phyloP scores from a whole-genome alignment of 2,888 invertebrate genomes.

The Trichacis sp. region DNA sequence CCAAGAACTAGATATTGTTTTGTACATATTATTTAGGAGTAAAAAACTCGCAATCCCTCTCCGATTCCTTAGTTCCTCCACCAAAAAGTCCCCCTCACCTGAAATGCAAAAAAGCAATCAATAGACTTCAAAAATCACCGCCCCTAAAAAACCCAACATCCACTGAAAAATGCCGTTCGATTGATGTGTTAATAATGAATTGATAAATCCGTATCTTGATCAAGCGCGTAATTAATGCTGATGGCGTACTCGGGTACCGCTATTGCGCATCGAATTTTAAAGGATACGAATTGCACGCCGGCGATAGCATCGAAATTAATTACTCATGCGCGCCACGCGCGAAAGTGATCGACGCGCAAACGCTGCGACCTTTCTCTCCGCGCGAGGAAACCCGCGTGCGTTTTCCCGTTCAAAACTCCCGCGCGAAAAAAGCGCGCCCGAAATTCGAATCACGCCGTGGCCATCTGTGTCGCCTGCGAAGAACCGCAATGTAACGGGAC shows the following conservation, averaged over 20 bases:
- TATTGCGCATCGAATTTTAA: slow-evolving; percentile 40
- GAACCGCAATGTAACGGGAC: slow-evolving; percentile 50
- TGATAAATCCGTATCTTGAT: slow-evolving; percentile 40
- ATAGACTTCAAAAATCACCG: too few species aligned
- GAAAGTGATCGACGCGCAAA: slow-evolving; percentile 25
- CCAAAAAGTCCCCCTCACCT: too few species aligned
- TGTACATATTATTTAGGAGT: too few species aligned
- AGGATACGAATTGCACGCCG: slow-evolving; percentile 40
- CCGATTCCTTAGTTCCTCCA: too few species aligned
- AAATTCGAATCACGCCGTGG: slow-evolving; percentile 28
- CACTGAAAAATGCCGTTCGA: too few species aligned
- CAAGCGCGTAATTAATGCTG: slow-evolving; percentile 31
- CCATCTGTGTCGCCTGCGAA: slow-evolving; percentile 56
- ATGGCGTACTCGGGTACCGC: slow-evolving; percentile 38
- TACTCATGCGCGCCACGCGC: slow-evolving; percentile 42
- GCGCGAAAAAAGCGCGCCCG: neutral
- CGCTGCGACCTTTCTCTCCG: too few species aligned
- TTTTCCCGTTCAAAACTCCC: neutral
- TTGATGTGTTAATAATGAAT: slow-evolving; percentile 15
- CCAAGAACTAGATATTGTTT: too few species aligned
- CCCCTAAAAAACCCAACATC: too few species aligned
- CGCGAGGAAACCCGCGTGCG: neutral
- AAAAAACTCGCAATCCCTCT: too few species aligned
- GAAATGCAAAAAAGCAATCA: too few species aligned
- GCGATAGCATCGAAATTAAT: slow-evolving; percentile 42